phyloP scores from a whole-genome alignment of 1,140 invertebrate genomes.

The Euwallacea similis region DNA sequence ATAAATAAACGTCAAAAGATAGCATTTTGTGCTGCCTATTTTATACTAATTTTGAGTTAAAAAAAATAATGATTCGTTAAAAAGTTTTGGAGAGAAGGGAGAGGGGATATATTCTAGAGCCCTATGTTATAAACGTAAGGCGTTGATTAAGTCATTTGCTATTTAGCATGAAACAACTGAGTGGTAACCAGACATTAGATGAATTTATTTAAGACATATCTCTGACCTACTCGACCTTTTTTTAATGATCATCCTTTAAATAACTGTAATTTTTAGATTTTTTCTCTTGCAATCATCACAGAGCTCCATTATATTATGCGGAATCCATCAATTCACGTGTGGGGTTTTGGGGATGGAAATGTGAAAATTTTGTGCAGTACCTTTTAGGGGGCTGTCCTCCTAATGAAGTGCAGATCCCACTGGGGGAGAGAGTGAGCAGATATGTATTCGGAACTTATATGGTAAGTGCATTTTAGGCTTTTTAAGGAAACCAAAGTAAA shows the following conservation, averaged over 20 bases:
- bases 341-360: conserved; percentile 75
- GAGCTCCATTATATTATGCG: conserved; percentile 69
- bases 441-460: conserved; percentile 45
- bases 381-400: conserved; percentile 61
- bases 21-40: too few species aligned
- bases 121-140: too few species aligned
- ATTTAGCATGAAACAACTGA: too few species aligned
- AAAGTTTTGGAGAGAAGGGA: too few species aligned
- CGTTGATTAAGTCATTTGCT: too few species aligned
- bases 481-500: too few species aligned
- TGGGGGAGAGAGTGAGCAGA: conserved; percentile 46
- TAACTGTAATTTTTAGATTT: conserved; percentile 45
- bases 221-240: not conserved
- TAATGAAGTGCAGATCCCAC: conserved; percentile 46
- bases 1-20: too few species aligned
- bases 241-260: conserved; percentile 1
- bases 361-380: conserved; percentile 65
- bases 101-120: too few species aligned
- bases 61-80: too few species aligned
- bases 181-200: too few species aligned
- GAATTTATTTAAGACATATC: too few species aligned
- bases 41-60: too few species aligned
- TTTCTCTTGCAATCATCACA: conserved; percentile 65
- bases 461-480: conserved; percentile 32
- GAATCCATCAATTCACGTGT: conserved; percentile 69